Percentiles rank a stretch among this genome's conserved stretches.
Evolutionary conservation across 2,113 vertebrate species (phyloP).

Genomic region (Muscicapa adusta): DNA sequence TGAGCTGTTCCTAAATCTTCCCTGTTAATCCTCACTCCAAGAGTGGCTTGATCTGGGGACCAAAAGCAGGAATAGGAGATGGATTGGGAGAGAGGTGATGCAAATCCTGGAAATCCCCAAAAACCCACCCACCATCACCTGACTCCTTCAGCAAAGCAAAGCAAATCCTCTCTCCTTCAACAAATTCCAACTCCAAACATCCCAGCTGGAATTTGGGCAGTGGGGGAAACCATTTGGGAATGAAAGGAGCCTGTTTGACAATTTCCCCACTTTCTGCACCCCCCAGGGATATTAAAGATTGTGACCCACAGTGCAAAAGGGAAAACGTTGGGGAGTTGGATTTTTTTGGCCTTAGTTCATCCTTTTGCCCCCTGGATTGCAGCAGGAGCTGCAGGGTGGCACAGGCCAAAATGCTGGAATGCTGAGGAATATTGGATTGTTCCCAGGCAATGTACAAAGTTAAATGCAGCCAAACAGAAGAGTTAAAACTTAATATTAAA

Average conservation of each 20-base stretch:
- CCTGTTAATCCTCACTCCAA: neutral
- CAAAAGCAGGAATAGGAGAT: neutral
- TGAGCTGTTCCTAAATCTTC: neutral
- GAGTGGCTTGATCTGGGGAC: neutral
- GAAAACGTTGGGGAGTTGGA: neutral
- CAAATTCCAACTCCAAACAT: neutral
- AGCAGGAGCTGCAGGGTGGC: neutral
- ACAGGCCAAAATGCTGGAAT: neutral
- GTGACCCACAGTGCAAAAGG: neutral
- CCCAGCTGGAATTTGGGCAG: neutral
- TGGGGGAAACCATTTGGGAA: neutral
- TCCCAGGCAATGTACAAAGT: slow-evolving; percentile 18
- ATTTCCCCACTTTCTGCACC: neutral
- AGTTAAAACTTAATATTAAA: slow-evolving; percentile 65
- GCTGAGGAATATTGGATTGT: neutral
- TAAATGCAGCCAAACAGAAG: slow-evolving; percentile 62
- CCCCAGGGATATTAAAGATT: neutral
- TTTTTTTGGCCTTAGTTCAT: neutral
- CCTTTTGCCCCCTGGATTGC: neutral
- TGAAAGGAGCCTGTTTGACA: neutral
- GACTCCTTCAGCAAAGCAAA: neutral
- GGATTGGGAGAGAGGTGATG: neutral
- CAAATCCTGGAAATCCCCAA: neutral
- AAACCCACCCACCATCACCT: rapidly evolving
- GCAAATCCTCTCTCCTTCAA: neutral